Evolutionary conservation across 2,113 vertebrate species (phyloP).

Genomic region (Archocentrus centrarchus): DNA sequence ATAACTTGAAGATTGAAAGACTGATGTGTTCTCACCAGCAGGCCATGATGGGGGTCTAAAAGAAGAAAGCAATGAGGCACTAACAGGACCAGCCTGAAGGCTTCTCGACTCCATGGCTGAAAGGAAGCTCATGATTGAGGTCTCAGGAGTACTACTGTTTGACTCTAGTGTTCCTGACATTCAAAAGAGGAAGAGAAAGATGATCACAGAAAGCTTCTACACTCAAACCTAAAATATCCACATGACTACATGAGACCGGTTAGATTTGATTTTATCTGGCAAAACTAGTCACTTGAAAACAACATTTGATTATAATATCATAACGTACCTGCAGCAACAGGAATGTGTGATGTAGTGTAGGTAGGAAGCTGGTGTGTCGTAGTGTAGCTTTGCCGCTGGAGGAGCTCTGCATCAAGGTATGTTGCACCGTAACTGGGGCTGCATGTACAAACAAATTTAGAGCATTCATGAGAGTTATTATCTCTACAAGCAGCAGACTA

Average conservation of each 20-base stretch:
- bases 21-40: slow-evolving; percentile 83
- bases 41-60: slow-evolving; percentile 96
- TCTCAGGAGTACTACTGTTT: slow-evolving; percentile 91
- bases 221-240: background rate
- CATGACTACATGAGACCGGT: background rate
- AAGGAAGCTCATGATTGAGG: slow-evolving; percentile 96
- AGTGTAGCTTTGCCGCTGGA: slow-evolving; percentile 91
- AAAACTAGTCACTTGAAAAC: background rate
- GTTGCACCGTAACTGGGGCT: slow-evolving; percentile 94
- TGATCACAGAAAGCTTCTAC: background rate
- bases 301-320: background rate
- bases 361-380: slow-evolving; percentile 91
- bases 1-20: slow-evolving; percentile 3
- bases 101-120: slow-evolving; percentile 92
- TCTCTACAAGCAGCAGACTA: background rate
- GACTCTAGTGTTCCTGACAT: slow-evolving; percentile 90
- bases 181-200: slow-evolving; percentile 70
- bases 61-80: slow-evolving; percentile 91
- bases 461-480: background rate
- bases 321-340: slow-evolving; percentile 88
- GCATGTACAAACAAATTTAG: slow-evolving; percentile 50
- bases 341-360: slow-evolving; percentile 89
- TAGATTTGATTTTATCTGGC: background rate
- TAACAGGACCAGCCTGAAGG: slow-evolving; percentile 91
- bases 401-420: slow-evolving; percentile 91